Evolutionary conservation across 2,888 invertebrate genomes (phyloP), one percentile per base, ranked within the genome.

Genomic region (Falcaria lacertinaria): DNA sequence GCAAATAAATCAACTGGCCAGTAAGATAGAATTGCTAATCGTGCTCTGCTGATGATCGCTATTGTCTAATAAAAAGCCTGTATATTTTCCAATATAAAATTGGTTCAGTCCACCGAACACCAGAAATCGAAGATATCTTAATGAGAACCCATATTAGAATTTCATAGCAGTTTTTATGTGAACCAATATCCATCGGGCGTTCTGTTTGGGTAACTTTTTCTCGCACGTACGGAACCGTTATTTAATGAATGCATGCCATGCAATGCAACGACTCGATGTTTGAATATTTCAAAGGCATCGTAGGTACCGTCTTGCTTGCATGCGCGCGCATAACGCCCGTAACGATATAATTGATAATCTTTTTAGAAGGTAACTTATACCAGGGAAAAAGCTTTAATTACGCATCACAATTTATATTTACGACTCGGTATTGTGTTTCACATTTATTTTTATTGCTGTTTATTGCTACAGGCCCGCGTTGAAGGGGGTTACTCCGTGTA

Each of bases 341-440:
- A 52, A 52, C 61, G 47, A 60, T 64, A 60, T 55, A 49, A 51
- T 56, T 61, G 59, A 54, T 65, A 59, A 62, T 60, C 52, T 64
- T 60, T 60, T 59, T 54, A 56, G 41, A 40, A 36, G 51, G 57
- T 58, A 54, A 59, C 45, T 39, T 42, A 50, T 50, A 48, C 43
- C 39, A 14, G 43, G 42, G 49, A 47, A 52, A 52, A 49, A 52
- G 34, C 53, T 45, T 43, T 62, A 64, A 65, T 63, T 63, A 50
- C 54, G 43, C 51, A 51, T 52, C 32, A 52, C 52, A 45, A 59
- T 54, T 58, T 37, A 25, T 22, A 37, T 37, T 37, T 22, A 37
- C 25, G 37, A 41, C 33, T 52, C 41, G 36, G 39, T 37, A 37
- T 47, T 48, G 47, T 54, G 50, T 50, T 59, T 57, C 28, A 28